Percentiles rank a stretch among this genome's conserved stretches.
phyloP scores from a whole-genome alignment of 2,888 invertebrate genomes.

The Scaptomyza polygonia region DNA sequence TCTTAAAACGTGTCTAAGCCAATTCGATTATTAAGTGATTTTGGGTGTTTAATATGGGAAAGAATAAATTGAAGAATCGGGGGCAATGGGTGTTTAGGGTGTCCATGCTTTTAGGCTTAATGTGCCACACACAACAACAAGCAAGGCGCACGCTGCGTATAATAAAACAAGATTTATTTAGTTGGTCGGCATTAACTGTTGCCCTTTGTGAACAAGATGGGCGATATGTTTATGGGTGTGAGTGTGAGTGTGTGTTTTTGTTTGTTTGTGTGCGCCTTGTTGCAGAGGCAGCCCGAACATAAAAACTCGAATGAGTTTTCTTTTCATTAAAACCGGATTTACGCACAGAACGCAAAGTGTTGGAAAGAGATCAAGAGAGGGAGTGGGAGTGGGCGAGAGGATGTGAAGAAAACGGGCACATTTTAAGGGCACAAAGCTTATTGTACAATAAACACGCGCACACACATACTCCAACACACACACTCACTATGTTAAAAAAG shows the following conservation, averaged over 20 bases:
- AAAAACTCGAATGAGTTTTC: slow-evolving; percentile 76
- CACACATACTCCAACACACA: slow-evolving; percentile 9
- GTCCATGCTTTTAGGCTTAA: slow-evolving; percentile 19
- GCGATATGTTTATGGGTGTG: slow-evolving; percentile 9
- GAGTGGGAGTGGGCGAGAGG: slow-evolving; percentile 12
- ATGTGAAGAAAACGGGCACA: neutral
- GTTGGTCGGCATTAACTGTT: slow-evolving; percentile 77
- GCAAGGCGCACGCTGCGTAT: slow-evolving; percentile 25
- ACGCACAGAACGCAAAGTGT: slow-evolving; percentile 54
- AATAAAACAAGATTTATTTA: slow-evolving; percentile 80
- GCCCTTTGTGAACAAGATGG: slow-evolving; percentile 66
- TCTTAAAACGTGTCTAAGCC: slow-evolving; percentile 51
- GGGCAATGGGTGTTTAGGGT: neutral
- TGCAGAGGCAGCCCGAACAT: too few species aligned
- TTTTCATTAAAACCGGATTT: slow-evolving; percentile 81
- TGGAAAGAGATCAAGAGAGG: neutral
- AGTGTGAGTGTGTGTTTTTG: too few species aligned
- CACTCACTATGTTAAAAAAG: slow-evolving; percentile 24
- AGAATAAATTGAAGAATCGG: neutral
- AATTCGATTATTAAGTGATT: slow-evolving; percentile 78
- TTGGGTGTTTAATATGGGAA: slow-evolving; percentile 20
- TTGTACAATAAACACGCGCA: slow-evolving; percentile 72
- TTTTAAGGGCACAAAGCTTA: slow-evolving; percentile 52
- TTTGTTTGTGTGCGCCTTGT: too few species aligned
- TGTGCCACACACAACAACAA: slow-evolving; percentile 16